Evolutionary conservation across 2,113 vertebrate genomes (phyloP), one percentile per base, ranked within the genome.

Genomic region (Empidonax traillii): DNA sequence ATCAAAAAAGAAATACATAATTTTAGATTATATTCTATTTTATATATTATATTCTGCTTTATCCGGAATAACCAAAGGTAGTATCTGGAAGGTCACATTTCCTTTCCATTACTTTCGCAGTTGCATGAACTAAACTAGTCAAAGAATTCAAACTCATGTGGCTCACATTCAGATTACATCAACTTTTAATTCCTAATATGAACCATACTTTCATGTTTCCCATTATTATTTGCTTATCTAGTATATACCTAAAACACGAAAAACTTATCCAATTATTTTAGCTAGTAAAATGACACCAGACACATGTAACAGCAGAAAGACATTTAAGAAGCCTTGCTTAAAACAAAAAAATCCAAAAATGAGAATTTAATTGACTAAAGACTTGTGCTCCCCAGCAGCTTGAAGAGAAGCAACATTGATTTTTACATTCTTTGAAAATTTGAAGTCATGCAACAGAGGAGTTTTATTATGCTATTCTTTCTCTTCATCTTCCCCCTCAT

Each of bases 351-450:
- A 30, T 46, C 5, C 19, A n/a, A 71, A 91, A 94, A 51, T 46
- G 33, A 83, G 10, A n/a, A 91, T 71, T 89, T 88, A 87, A 92
- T 63, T 46, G 61, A 85, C 83, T 79, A 72, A 94, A 95, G 27
- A 58, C 46, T 72, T 87, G 31, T 72, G 33, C 13, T 12, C 19
- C 22, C 49, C 76, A 78, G 49, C 41, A 94, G n/a, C 53, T 5
- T 82, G 66, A 87, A 81, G 35, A 81, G 51, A 92, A 61, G 19
- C 56, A 91, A 67, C 66, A 92, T 3, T 0, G 2, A n/a, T 53
- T 90, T 96, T 92, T 89, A 89, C 0, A 37, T 37, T 85, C 69
- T 61, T 65, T 73, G 14, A 79, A 63, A 76, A 87, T 43, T 83
- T 3, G 21, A 81, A 79, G 56, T 58, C 63, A 91, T 82, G 72